phyloP scores from a whole-genome alignment of 1,140 invertebrate species.

The Thaumatotibia leucotreta region DNA sequence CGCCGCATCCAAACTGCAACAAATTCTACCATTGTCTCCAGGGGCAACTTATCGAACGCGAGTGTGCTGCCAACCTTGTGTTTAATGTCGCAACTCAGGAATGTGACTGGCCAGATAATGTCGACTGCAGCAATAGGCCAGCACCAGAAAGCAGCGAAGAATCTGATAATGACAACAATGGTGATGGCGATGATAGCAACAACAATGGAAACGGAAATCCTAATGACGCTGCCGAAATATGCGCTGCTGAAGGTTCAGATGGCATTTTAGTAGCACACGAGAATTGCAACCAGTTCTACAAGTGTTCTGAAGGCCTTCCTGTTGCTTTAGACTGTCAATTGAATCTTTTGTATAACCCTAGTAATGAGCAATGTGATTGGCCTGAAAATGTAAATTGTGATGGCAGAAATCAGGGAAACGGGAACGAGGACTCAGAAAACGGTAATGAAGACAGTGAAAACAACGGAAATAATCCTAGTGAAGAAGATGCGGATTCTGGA shows the following conservation, averaged over 20 bases:
- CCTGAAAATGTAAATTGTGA: no score
- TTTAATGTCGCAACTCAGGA: neutral
- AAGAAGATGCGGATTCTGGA: no score
- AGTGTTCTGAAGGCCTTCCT: neutral
- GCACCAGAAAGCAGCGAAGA: neutral
- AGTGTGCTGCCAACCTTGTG: neutral
- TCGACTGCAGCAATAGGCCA: neutral
- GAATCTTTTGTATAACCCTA: no score
- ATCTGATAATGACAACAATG: constrained; percentile 6
- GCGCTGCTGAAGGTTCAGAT: no score
- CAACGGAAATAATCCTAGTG: no score
- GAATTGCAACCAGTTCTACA: constrained; percentile 37
- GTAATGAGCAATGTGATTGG: no score
- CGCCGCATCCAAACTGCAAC: neutral
- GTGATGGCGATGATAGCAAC: neutral
- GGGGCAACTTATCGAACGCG: neutral
- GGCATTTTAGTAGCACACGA: constrained; percentile 31
- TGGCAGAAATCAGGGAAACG: no score
- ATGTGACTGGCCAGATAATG: constrained; percentile 11
- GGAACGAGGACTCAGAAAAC: no score
- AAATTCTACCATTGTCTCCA: neutral
- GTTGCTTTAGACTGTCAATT: no score
- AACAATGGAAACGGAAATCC: constrained; percentile 26
- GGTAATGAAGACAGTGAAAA: no score
- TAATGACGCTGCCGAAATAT: constrained; percentile 27